Conservation (phyloP, 2,797 vertebrate genomes). For the Anniella stebbinsi region DNA sequence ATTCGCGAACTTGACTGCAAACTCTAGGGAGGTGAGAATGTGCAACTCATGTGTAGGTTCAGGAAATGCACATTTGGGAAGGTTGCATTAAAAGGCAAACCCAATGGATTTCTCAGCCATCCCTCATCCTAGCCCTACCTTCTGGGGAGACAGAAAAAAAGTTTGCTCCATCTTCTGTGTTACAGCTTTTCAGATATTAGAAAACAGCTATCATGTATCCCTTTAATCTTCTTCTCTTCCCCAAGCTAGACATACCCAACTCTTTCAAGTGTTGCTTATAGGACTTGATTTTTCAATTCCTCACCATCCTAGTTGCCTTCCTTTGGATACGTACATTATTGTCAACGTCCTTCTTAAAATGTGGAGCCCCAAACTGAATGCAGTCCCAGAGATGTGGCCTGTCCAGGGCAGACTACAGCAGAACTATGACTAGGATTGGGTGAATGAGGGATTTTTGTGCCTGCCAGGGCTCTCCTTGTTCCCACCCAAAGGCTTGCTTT, state of each 20-base stretch:
- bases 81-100: too few relatives aligned
- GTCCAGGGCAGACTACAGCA: neutral
- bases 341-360: neutral
- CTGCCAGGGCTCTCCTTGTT: too few relatives aligned
- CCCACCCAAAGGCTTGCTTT: too few relatives aligned
- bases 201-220: neutral
- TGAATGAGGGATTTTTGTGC: too few relatives aligned
- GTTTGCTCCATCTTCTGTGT: neutral
- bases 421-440: neutral
- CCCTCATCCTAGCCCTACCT: neutral
- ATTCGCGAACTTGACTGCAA: too few relatives aligned
- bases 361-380: neutral
- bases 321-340: neutral
- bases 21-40: too few relatives aligned
- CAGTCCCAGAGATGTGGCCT: neutral
- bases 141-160: neutral
- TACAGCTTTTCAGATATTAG: too few relatives aligned
- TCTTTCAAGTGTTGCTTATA: neutral
- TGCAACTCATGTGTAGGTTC: too few relatives aligned
- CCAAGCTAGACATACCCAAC: neutral
- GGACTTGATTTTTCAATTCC: neutral
- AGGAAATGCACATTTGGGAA: too few relatives aligned
- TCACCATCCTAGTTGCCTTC: neutral
- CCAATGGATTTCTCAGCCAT: neutral
- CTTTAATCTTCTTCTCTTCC: neutral